Percentiles rank a stretch among this genome's conserved stretches.
Evolutionary conservation across 2,797 vertebrate genomes (phyloP).

Genomic region (Parauchenoglanis punctatus): DNA sequence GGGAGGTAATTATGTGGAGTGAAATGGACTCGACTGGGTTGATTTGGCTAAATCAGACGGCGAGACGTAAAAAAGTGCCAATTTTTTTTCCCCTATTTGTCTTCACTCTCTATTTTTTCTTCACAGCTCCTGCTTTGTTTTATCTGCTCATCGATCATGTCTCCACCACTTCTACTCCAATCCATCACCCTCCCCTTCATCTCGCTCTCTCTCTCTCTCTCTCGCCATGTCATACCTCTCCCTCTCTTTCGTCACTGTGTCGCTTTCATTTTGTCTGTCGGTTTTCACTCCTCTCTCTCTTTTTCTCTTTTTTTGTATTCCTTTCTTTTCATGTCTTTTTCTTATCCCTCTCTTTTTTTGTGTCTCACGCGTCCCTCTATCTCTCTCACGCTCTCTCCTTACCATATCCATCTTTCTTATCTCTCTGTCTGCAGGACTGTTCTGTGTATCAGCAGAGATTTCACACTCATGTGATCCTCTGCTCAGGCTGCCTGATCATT

Average conservation of each 20-base stretch:
- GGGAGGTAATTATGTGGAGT: background rate
- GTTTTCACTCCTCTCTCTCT: background rate
- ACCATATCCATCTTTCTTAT: slow-evolving; percentile 58
- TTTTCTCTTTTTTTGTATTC: no score
- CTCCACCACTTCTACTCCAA: slow-evolving; percentile 60
- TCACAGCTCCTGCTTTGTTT: slow-evolving; percentile 52
- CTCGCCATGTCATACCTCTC: background rate
- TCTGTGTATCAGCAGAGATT: slow-evolving; percentile 63
- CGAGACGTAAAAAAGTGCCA: background rate
- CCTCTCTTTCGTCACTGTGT: slow-evolving; percentile 39
- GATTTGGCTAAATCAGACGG: background rate
- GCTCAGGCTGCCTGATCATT: slow-evolving; percentile 21
- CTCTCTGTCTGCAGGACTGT: slow-evolving; percentile 59
- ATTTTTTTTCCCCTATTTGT: slow-evolving; percentile 44
- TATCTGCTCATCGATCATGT: slow-evolving; percentile 64
- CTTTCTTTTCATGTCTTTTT: background rate
- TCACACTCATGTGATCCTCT: slow-evolving; percentile 59
- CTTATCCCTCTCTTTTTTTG: background rate
- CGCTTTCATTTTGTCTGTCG: background rate
- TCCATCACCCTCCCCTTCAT: slow-evolving; percentile 52
- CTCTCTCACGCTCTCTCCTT: background rate
- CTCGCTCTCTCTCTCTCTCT: slow-evolving; percentile 45
- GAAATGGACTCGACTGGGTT: background rate
- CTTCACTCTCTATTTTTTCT: slow-evolving; percentile 52
- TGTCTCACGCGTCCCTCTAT: slow-evolving; percentile 34